phyloP scores from a whole-genome alignment of 2,113 vertebrate genomes.

The Agelaius phoeniceus region DNA sequence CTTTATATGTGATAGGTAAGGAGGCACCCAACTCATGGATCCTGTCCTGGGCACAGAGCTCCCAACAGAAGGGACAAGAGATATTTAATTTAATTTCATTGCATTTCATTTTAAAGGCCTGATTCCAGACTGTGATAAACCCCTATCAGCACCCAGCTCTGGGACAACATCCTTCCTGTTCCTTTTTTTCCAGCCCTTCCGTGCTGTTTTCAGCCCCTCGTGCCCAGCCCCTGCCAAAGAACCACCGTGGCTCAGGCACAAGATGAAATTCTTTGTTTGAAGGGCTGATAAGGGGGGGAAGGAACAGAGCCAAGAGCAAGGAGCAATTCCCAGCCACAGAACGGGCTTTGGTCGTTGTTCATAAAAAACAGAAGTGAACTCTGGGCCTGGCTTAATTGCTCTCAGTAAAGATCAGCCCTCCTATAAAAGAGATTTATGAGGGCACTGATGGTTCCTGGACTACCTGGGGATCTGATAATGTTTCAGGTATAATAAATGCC shows the following conservation, averaged over 20 bases:
- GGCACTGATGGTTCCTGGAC: conserved; percentile 57
- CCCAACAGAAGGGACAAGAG: background rate
- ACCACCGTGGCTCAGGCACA: background rate
- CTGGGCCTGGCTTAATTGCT: conserved; percentile 69
- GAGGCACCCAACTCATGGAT: fast-evolving
- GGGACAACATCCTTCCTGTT: conserved; percentile 28
- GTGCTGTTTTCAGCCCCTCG: background rate
- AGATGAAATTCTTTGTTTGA: conserved; percentile 14
- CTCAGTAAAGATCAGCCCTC: conserved; percentile 62
- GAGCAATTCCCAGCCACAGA: conserved; percentile 50
- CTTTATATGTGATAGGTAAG: background rate
- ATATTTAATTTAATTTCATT: background rate
- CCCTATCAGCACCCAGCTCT: background rate
- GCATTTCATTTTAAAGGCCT: background rate
- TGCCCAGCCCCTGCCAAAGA: background rate
- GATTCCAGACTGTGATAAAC: background rate
- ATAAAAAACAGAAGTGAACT: conserved; percentile 71
- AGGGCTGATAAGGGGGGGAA: conserved; percentile 24
- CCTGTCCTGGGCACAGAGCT: background rate
- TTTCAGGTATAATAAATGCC: conserved; percentile 53
- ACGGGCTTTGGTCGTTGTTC: conserved; percentile 52
- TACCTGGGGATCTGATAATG: conserved; percentile 62
- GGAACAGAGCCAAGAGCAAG: conserved; percentile 57
- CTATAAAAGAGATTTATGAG: conserved; percentile 69
- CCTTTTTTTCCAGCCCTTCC: conserved; percentile 10